Percentiles rank a stretch among this genome's conserved stretches.
These are phyloP conservation scores for Zelleria hepariella DNA, from an alignment of 2,888 invertebrate species.

Conservation along the genomic window DNA sequence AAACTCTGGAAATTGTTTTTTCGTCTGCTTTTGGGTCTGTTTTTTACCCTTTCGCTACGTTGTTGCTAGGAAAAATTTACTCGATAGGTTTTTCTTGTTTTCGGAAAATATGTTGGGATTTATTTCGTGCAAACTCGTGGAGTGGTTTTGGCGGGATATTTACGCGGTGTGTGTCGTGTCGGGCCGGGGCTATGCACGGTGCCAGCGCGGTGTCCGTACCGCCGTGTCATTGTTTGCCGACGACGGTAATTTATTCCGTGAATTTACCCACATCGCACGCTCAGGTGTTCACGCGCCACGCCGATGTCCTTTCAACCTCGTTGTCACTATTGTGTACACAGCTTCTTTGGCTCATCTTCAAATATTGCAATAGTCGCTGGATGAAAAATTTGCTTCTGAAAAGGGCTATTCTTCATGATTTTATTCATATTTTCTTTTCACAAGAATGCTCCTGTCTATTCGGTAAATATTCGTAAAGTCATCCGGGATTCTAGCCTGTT, in stretches of 20 bases:
- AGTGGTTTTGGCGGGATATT: not conserved
- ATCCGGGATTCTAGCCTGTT: too few relatives aligned
- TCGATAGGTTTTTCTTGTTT: not conserved
- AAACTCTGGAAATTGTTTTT: not conserved
- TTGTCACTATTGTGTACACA: not conserved
- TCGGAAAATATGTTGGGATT: not conserved
- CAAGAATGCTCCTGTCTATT: too few relatives aligned
- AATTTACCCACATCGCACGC: conserved; percentile 9
- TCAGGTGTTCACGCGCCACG: conserved; percentile 24
- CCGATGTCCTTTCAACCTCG: conserved; percentile 8
- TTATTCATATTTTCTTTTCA: too few relatives aligned
- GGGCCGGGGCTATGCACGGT: not conserved
- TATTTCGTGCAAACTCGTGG: conserved; percentile 1
- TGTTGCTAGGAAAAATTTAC: not conserved
- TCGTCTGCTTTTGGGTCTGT: not conserved
- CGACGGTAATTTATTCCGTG: conserved; percentile 4
- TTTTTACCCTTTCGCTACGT: not conserved
- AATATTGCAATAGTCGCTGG: too few relatives aligned
- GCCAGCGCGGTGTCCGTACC: not conserved
- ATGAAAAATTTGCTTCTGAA: too few relatives aligned
- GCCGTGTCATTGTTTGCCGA: conserved; percentile 5
- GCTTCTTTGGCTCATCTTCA: too few relatives aligned
- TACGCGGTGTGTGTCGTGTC: not conserved
- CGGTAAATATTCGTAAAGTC: too few relatives aligned
- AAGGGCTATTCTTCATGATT: too few relatives aligned